Evolutionary conservation across 2,113 vertebrate species (phyloP).

Genomic region (Falco punctatus): DNA sequence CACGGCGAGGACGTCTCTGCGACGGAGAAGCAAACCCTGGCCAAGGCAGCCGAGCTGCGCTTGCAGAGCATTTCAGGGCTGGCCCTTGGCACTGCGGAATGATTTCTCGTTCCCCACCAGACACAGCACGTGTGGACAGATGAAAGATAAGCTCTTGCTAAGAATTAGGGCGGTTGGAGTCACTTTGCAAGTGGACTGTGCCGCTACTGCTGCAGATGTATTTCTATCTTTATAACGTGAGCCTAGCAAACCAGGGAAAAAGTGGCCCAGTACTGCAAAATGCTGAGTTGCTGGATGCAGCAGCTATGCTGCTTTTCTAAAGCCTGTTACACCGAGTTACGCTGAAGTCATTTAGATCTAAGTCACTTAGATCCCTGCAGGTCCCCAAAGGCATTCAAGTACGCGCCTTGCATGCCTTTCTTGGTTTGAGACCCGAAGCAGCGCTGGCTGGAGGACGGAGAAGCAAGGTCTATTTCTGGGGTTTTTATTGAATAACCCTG

Average conservation of each 20-base stretch:
- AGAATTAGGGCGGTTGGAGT: not conserved
- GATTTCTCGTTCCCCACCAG: not conserved
- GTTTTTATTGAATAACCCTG: not conserved
- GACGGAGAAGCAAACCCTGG: not conserved
- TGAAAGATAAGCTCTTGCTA: not conserved
- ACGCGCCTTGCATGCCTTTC: fast-evolving
- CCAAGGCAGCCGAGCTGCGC: fast-evolving
- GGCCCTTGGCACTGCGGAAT: not conserved
- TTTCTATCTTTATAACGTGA: not conserved
- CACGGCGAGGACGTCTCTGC: not conserved
- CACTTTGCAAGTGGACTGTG: not conserved
- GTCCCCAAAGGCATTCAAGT: not conserved
- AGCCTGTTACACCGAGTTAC: not conserved
- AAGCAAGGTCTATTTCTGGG: not conserved
- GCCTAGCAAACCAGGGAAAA: not conserved
- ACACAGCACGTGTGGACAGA: not conserved
- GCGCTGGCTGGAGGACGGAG: not conserved
- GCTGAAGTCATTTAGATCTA: not conserved
- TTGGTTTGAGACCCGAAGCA: not conserved
- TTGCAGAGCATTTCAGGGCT: not conserved
- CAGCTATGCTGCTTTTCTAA: not conserved
- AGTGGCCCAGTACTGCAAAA: not conserved
- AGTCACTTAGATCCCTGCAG: not conserved
- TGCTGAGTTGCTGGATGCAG: not conserved
- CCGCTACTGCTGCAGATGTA: not conserved